These are phyloP conservation scores for Argyresthia goedartella DNA, from an alignment of 2,888 invertebrate genomes.

Conservation along the genomic window DNA sequence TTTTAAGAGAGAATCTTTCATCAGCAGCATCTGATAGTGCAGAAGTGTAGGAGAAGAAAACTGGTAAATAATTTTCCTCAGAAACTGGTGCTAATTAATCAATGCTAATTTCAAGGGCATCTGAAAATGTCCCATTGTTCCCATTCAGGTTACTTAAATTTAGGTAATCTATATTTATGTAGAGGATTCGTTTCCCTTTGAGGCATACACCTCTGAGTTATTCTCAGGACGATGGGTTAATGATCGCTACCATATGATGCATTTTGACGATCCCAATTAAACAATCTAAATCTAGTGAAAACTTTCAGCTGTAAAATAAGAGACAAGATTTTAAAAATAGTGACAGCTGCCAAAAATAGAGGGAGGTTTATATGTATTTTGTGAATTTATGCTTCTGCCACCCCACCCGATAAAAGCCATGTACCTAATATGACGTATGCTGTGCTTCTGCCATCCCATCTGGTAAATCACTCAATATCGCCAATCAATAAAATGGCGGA, in stretches of 20 bases:
- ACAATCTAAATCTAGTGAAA: not conserved
- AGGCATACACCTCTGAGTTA: not conserved
- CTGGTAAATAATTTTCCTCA: not conserved
- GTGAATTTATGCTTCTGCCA: no score
- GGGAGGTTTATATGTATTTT: no score
- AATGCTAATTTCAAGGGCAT: not conserved
- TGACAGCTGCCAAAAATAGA: no score
- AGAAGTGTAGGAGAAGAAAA: not conserved
- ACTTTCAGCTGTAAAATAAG: no score
- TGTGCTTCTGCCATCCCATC: no score
- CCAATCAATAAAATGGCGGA: no score
- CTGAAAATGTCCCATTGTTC: not conserved
- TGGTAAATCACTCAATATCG: no score
- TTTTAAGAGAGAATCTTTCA: not conserved
- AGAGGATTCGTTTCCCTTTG: not conserved
- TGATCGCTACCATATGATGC: constrained; percentile 6
- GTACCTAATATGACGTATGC: no score
- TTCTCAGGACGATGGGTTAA: constrained; percentile 1
- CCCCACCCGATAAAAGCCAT: no score
- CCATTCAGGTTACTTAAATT: not conserved
- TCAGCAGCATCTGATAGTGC: not conserved
- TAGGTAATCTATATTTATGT: constrained; percentile 4
- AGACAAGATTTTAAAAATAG: no score
- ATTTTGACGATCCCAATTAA: constrained; percentile 1
- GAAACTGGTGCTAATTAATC: not conserved